Conservation (phyloP, 2,113 vertebrate species). For the Oryzias curvinotus region DNA sequence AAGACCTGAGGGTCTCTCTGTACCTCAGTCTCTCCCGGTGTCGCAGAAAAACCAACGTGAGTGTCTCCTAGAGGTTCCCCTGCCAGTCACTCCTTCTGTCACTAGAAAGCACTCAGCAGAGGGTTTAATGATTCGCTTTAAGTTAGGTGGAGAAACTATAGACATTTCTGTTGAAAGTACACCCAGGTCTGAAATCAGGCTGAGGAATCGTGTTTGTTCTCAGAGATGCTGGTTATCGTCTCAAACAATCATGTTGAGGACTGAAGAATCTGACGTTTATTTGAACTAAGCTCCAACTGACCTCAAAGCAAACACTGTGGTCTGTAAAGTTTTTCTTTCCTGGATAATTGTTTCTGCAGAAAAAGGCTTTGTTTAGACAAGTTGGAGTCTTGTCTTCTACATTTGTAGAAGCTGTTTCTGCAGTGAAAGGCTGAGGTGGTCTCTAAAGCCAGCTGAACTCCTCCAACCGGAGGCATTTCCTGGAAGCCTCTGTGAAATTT, state of each 20-base stretch:
- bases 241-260: slow-evolving; percentile 12
- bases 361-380: slow-evolving; percentile 19
- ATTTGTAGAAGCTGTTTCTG: slow-evolving; percentile 34
- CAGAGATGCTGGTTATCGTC: background rate
- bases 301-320: background rate
- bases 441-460: background rate
- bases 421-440: slow-evolving; percentile 1
- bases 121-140: background rate
- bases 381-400: slow-evolving; percentile 1
- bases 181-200: slow-evolving; percentile 5
- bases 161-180: background rate
- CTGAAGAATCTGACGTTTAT: background rate
- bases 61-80: slow-evolving; percentile 37
- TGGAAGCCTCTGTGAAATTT: no score
- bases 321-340: background rate
- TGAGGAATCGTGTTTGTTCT: slow-evolving; percentile 24
- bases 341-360: slow-evolving; percentile 21
- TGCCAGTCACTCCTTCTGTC: background rate
- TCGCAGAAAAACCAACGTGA: slow-evolving; percentile 97
- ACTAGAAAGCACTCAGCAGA: no score
- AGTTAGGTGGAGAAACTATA: background rate
- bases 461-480: no score
- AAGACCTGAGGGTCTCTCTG: slow-evolving; percentile 91
- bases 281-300: background rate
- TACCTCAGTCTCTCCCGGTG: slow-evolving; percentile 96